Evolutionary conservation across 2,113 vertebrate genomes (phyloP), one percentile per base, ranked within the genome.

Genomic region (Caloenas nicobarica): DNA sequence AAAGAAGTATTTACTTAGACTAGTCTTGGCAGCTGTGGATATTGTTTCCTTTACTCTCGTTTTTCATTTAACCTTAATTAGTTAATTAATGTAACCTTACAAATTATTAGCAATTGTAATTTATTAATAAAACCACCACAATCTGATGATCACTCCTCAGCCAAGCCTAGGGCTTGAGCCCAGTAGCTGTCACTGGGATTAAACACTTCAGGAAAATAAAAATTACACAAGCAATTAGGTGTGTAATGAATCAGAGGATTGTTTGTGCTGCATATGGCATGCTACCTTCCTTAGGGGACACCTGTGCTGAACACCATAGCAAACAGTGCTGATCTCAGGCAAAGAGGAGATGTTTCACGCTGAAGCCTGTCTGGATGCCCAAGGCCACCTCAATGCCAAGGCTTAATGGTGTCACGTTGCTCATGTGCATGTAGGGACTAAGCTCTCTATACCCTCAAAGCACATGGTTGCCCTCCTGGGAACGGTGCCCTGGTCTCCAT

Each of bases 151-250:
- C 48, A 25, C 40, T 85, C 14, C 62, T 89, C n/a, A 87, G 38
- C 48, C 80, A 82, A 87, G 28, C 44, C 58, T n/a, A 50, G 14
- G n/a, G 44, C 57, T 80, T 36, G 28, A 57, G 62, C 40, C 61
- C 15, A 65, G 66, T 36, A 88, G 25, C 83, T 88, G 28, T 70
- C 88, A 76, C 33, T 40, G 83, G 50, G n/a, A 58, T 93, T 46
- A 93, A 77, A 82, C 9, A 33, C 10, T 66, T 72, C n/a, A 48
- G 57, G n/a, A 85, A 80, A 88, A 82, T 34, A 77, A 85, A 89
- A 88, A 80, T 56, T 72, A 58, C 66, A 44, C 36, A 36, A 76
- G 62, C 36, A 61, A 66, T 94, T 93, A 33, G 54, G 31, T 54
- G 22, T 73, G 71, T 36, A 88, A 76, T 82, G 76, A 91, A 69